Conservation (phyloP, 1,140 invertebrate genomes). For the Microplitis mediator region DNA sequence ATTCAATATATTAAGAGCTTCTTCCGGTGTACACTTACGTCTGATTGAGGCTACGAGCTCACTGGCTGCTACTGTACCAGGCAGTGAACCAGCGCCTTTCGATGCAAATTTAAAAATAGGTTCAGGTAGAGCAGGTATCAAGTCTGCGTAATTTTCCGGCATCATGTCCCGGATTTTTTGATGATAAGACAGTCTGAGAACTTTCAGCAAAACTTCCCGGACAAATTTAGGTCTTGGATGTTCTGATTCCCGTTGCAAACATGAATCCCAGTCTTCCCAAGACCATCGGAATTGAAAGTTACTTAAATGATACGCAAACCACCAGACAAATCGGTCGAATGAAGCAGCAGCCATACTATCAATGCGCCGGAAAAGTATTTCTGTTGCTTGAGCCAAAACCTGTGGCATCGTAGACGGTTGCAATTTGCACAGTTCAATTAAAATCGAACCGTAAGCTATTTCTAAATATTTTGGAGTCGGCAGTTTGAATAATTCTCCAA, state of each 20-base stretch:
- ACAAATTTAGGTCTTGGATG: conserved; percentile 97
- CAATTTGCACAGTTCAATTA: conserved; percentile 97
- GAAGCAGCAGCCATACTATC: conserved; percentile 97
- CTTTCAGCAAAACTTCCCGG: conserved; percentile 88
- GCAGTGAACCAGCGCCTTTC: conserved; percentile 77
- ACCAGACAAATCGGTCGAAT: conserved; percentile 95
- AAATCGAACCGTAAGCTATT: conserved; percentile 92
- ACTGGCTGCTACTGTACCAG: conserved; percentile 83
- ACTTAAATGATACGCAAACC: conserved; percentile 99
- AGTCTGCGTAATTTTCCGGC: conserved; percentile 82
- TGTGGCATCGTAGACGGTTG: conserved; percentile 97
- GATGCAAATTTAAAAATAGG: conserved; percentile 83
- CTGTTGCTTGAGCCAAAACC: conserved; percentile 95
- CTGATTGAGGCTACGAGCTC: conserved; percentile 85
- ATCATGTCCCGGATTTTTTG: conserved; percentile 92
- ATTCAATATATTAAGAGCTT: conserved; percentile 87
- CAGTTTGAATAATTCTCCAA: conserved; percentile 92
- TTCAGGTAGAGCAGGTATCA: conserved; percentile 81
- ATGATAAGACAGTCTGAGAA: conserved; percentile 93
- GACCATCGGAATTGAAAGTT: conserved; percentile 99
- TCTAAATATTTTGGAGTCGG: conserved; percentile 88
- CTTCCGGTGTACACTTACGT: conserved; percentile 86
- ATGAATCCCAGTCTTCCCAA: conserved; percentile 94
- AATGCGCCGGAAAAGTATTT: conserved; percentile 94
- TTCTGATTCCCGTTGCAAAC: conserved; percentile 82